Base-by-base conservation (phyloP, 1,140 invertebrate genomes). In the Brachionus manjavacas region DNA sequence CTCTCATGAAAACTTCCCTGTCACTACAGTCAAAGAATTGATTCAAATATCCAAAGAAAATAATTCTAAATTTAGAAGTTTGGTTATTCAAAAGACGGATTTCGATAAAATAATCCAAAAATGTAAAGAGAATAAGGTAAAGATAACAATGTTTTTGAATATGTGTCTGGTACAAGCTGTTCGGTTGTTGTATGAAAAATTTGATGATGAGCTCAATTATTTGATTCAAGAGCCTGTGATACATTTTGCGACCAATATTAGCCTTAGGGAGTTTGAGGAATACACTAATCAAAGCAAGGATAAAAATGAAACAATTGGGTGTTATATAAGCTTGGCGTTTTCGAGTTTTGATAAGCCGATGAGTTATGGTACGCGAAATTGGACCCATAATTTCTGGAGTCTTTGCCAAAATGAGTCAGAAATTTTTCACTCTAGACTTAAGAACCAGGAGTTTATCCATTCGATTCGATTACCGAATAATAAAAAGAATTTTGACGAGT, bases 111-210 rank as follows among this genome's bases (percentile, higher is more conserved):
- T 81, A 43, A 9, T 81, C 28, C 23, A 64, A 81, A 81, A 81
- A 68, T 81, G 79, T 20, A 60, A 68, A 23, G 7, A 81, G 16
- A 81, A 81, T 41, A 25, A 35, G 46, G 79, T 81, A 11, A 81
- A 81, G 23, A 12, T 81, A 64, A 81, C 79, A 39, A 64, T 35
- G 7, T 81, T 81, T 60, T 23, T 81, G 28, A 81, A 81, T 46
- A 43, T 81, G 52, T 60, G 52, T 68, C 31, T 81, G 9, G 79
- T 81, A 2, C 20, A 41, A 25, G 79, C 79, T 43, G 20, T 64
- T 8, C 52, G 79, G 4, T 31, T 81, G 25, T 23, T 81, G n/a
- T 81, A 81, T 46, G 31, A 60, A 23, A 60, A 81, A 46, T 43
- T 39, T 25, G 64, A 81, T 23, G 20, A 49, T 49, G 41, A 76